Conservation (phyloP, 2,888 invertebrate species). For the Pollenia griseotomentosa region DNA sequence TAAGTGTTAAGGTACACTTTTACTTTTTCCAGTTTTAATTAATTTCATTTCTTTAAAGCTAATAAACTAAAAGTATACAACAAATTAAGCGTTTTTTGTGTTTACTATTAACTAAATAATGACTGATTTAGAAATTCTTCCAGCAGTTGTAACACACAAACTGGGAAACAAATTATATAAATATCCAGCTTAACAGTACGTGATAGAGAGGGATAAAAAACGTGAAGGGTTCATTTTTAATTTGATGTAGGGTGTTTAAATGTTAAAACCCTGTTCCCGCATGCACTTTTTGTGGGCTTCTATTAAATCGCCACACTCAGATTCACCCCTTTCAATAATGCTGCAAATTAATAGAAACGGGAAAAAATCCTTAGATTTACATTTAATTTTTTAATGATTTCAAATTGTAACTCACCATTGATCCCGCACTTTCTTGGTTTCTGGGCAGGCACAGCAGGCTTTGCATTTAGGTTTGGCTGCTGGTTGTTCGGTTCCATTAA, state of each 20-base stretch:
- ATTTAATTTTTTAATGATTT: neutral
- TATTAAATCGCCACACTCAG: conserved; percentile 94
- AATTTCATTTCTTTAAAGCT: conserved; percentile 27
- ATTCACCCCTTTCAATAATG: conserved; percentile 95
- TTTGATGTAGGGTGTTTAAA: conserved; percentile 85
- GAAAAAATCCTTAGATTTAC: neutral
- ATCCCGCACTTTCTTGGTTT: conserved; percentile 95
- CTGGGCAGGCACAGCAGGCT: conserved; percentile 98
- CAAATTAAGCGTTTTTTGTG: conserved; percentile 56
- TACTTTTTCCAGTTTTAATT: conserved; percentile 4
- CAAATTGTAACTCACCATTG: conserved; percentile 89
- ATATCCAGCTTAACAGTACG: neutral
- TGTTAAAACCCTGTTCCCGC: conserved; percentile 97
- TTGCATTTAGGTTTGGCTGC: conserved; percentile 90
- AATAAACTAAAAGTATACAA: conserved; percentile 61
- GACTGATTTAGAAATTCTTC: conserved; percentile 12
- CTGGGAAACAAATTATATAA: neutral
- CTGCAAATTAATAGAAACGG: conserved; percentile 85
- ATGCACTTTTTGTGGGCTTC: conserved; percentile 99
- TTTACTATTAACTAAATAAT: conserved; percentile 53
- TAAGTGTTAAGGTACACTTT: conserved; percentile 3
- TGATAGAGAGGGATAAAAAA: neutral
- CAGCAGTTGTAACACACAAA: neutral
- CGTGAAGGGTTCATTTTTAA: neutral
- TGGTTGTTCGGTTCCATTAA: conserved; percentile 82